Conservation (phyloP, 2,797 vertebrate species). For the Alauda arvensis region DNA sequence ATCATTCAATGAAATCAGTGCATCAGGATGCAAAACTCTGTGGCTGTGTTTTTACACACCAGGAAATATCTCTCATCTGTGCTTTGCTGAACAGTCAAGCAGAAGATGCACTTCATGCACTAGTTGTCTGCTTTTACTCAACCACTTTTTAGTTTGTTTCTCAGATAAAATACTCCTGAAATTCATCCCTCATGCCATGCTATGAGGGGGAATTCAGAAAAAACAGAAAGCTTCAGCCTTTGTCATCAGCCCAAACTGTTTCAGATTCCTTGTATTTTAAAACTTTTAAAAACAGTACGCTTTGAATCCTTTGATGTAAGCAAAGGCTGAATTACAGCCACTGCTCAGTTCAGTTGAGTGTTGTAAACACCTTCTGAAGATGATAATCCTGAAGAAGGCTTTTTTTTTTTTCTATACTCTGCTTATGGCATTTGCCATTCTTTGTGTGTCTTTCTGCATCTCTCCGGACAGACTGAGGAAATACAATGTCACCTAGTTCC, state of each 20-base stretch:
- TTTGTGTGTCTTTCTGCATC: background rate
- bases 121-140: background rate
- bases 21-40: background rate
- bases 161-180: background rate
- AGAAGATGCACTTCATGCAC: background rate
- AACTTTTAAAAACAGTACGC: background rate
- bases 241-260: background rate
- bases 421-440: background rate
- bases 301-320: background rate
- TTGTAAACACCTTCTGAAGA: background rate
- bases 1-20: background rate
- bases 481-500: background rate
- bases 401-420: background rate
- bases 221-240: background rate
- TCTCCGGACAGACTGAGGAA: background rate
- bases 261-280: background rate
- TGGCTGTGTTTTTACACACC: background rate
- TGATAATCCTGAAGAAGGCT: background rate
- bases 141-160: background rate
- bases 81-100: background rate
- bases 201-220: background rate
- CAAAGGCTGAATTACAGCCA: background rate
- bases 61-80: background rate
- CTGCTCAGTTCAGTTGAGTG: background rate
- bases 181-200: background rate